A percentile compares a stretch with the other conserved stretches of the same genome.
Conservation (phyloP, 2,888 invertebrate genomes). For the Schizaphis graminum region DNA sequence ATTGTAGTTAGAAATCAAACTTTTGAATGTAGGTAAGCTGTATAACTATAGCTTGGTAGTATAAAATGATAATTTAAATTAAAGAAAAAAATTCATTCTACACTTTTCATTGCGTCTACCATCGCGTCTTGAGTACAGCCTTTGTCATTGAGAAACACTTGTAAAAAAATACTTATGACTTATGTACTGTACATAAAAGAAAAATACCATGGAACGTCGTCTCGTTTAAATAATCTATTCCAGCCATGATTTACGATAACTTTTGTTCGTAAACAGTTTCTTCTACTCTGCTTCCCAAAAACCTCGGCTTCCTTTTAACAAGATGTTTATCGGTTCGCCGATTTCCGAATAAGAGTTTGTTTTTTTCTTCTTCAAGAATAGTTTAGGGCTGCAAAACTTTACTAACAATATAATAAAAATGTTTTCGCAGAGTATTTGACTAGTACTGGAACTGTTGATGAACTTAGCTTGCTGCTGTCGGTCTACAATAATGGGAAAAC, state of each 20-base stretch:
- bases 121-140: not conserved
- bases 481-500: constrained; percentile 81
- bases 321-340: constrained; percentile 31
- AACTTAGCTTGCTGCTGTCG: not conserved
- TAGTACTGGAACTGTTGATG: constrained; percentile 27
- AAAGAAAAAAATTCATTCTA: not conserved
- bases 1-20: not conserved
- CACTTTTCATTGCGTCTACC: not conserved
- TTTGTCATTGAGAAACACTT: not conserved
- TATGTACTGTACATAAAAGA: not conserved
- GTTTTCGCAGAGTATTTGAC: constrained; percentile 44
- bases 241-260: constrained; percentile 34
- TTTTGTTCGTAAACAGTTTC: constrained; percentile 31
- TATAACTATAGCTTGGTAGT: not conserved
- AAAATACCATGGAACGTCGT: constrained; percentile 22
- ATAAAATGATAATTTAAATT: not conserved
- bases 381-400: not conserved
- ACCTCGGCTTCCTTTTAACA: not conserved
- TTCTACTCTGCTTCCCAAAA: constrained; percentile 13
- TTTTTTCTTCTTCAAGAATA: constrained; percentile 9
- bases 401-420: constrained; percentile 34
- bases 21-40: not conserved
- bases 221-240: constrained; percentile 46
- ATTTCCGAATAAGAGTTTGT: constrained; percentile 29
- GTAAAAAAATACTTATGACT: constrained; percentile 19